Percentiles rank a stretch among this genome's conserved stretches.
phyloP scores from a whole-genome alignment of 2,797 vertebrate species.

The Accipiter minullus region DNA sequence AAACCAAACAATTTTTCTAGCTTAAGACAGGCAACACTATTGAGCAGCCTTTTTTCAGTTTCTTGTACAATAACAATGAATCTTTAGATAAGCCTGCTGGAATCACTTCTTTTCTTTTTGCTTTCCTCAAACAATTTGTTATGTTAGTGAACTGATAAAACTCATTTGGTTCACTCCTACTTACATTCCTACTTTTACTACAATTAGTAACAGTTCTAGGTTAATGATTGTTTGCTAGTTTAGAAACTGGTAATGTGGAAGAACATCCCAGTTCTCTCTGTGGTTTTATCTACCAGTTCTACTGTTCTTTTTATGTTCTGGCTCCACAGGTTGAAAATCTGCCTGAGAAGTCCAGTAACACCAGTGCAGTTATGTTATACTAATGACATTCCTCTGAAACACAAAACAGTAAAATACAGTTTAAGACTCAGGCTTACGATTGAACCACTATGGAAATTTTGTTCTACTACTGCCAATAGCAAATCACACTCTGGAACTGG shows the following conservation, averaged over 20 bases:
- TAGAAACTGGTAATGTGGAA: not conserved
- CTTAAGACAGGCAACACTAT: not conserved
- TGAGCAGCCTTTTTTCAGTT: not conserved
- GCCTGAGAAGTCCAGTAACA: not conserved
- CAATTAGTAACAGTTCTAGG: not conserved
- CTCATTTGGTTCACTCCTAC: not conserved
- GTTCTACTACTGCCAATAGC: not conserved
- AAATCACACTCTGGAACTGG: not conserved
- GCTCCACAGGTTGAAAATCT: not conserved
- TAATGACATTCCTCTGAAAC: not conserved
- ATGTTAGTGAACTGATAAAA: not conserved
- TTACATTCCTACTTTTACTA: not conserved
- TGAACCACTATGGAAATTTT: not conserved
- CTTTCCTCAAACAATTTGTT: not conserved
- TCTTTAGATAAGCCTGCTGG: not conserved
- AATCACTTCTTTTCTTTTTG: not conserved
- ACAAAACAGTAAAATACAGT: not conserved
- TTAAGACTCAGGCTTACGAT: not conserved
- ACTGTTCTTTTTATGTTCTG: not conserved
- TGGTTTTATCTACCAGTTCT: not conserved
- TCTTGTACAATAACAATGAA: not conserved
- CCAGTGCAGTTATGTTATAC: not conserved
- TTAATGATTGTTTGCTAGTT: not conserved
- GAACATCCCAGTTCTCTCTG: not conserved
- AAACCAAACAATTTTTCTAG: not conserved